Percentiles rank a stretch among this genome's conserved stretches.
Evolutionary conservation across 2,888 invertebrate genomes (phyloP).

Genomic region (Sclerodermus sp.): DNA sequence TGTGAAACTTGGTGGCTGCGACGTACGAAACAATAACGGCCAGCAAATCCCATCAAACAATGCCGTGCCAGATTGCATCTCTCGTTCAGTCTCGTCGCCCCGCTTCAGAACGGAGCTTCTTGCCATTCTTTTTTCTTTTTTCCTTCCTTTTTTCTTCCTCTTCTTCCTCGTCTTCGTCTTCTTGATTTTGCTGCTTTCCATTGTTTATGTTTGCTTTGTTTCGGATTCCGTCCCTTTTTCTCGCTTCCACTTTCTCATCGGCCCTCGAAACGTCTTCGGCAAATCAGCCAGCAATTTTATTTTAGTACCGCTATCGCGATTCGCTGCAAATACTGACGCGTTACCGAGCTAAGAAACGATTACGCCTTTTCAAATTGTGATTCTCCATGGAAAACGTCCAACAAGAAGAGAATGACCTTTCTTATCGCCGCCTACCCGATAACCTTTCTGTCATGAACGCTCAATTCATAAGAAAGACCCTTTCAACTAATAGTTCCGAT

Average conservation of each 20-base stretch:
- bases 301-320: no score
- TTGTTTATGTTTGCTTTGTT: no score
- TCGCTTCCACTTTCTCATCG: no score
- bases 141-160: neutral
- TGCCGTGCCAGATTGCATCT: conserved; percentile 20
- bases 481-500: no score
- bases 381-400: conserved; percentile 8
- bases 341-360: conserved; percentile 26
- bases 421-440: conserved; percentile 27
- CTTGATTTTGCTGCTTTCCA: no score
- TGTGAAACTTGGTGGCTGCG: conserved; percentile 29
- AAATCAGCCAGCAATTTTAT: no score
- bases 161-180: neutral
- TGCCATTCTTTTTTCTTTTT: conserved; percentile 4
- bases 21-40: conserved; percentile 32
- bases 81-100: no score
- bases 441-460: no score
- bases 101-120: neutral
- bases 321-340: no score
- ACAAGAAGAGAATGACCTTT: conserved; percentile 14
- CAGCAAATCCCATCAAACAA: conserved; percentile 34
- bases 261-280: no score
- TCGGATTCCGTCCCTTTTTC: no score
- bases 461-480: no score
- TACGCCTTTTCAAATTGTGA: conserved; percentile 12